Evolutionary conservation across 2,888 invertebrate species (phyloP), one percentile per base, ranked within the genome.

Genomic region (Dolomedes plantarius): DNA sequence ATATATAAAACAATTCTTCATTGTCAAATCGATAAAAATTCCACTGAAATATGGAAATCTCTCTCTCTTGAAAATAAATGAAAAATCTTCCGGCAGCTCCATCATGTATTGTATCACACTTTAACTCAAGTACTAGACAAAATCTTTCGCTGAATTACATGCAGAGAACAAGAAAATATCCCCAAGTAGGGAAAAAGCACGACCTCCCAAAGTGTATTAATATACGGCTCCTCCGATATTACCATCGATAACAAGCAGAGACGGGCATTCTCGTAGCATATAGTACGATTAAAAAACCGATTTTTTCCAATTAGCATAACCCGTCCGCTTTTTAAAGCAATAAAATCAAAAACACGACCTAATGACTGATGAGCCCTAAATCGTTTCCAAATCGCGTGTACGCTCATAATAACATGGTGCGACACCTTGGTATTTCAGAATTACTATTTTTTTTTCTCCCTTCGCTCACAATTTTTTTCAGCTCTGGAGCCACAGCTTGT

Each of bases 281-380:
- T 23, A 16, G 29, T 32, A 19, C 68, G 11, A 31, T 77, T 77
- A 65, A 71, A 67, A 71, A n/a, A 65, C 74, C 56, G 16, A 68
- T 68, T 29, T n/a, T 13, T 7, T 2, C 28, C 74, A 81, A 77
- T 83, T 83, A 83, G 65, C 76, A 72, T 77, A 83, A 83, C 83
- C 72, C 72, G 83, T 71, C 76, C 29, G 19, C 19, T 29, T 68
- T 62, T 62, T 46, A 27, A 65, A 36, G 28, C 16, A 65, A 67
- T 50, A 68, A 72, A 75, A 31, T 74, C 9, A 71, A 23, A 36
- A 74, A 67, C 74, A 64, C 75, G 64, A 69, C 56, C 67, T 36
- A 73, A 85, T 77, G 83, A 83, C 36, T 62, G 76, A 83, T 76
- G 83, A 77, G 76, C 41, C 62, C 36, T 50, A 77, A 82, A 75